Percentiles rank a stretch among this genome's conserved stretches.
These are phyloP conservation scores for Rhagoletis pomonella DNA, from an alignment of 1,140 invertebrate genomes.

Conservation along the genomic window DNA sequence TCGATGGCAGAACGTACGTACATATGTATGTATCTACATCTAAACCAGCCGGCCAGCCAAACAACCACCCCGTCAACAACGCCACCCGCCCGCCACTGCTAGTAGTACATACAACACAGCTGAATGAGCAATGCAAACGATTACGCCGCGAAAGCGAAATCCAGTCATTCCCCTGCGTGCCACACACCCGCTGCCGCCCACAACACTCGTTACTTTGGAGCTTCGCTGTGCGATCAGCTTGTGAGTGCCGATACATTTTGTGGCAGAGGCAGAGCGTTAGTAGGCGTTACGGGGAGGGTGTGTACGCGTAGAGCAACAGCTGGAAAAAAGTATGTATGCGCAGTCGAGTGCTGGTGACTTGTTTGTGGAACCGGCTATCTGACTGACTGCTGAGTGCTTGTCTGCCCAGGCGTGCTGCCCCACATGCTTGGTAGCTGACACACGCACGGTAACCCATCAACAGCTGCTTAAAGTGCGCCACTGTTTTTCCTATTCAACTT, in stretches of 20 bases:
- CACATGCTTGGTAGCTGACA: constrained; percentile 14
- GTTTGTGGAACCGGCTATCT: constrained; percentile 12
- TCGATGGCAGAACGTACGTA: not conserved
- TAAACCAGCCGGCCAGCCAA: not conserved
- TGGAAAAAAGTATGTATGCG: not conserved
- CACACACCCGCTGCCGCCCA: not conserved
- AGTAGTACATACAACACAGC: not conserved
- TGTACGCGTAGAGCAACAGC: not conserved
- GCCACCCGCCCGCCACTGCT: not conserved
- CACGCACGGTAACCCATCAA: not conserved
- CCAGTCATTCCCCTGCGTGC: not conserved
- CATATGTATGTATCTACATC: too few species aligned
- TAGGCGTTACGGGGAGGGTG: not conserved
- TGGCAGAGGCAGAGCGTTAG: not conserved
- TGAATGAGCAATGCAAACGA: constrained; percentile 37
- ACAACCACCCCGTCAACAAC: constrained; percentile 19
- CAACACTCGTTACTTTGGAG: not conserved
- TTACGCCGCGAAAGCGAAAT: not conserved
- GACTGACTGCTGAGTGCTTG: not conserved
- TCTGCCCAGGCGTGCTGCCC: not conserved
- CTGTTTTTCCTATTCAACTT: not conserved
- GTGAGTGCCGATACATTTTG: not conserved
- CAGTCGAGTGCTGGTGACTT: constrained; percentile 10
- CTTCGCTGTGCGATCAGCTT: not conserved
- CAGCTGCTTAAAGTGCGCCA: constrained; percentile 41